phyloP scores from a whole-genome alignment of 2,888 invertebrate genomes.

The Seladonia tumulorum region DNA sequence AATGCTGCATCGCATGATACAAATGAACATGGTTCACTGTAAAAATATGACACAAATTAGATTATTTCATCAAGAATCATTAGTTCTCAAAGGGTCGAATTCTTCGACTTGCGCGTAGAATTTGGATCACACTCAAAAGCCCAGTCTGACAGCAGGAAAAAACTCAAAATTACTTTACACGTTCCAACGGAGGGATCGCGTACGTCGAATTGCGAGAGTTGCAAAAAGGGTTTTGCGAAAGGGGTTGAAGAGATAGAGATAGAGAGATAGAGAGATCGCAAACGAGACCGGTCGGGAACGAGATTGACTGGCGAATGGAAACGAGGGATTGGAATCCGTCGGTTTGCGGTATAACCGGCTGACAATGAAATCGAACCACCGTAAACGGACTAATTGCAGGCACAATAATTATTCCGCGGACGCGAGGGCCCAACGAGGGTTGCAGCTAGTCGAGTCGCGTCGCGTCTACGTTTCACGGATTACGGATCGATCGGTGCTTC shows the following conservation, averaged over 20 bases:
- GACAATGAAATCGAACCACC: constrained; percentile 69
- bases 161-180: neutral
- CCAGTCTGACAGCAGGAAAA: neutral
- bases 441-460: constrained; percentile 32
- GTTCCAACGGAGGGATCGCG: neutral
- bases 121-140: neutral
- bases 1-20: too few relatives aligned
- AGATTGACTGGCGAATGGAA: constrained; percentile 63
- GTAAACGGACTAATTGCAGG: constrained; percentile 70
- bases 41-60: too few relatives aligned
- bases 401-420: constrained; percentile 71
- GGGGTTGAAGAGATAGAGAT: neutral
- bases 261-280: neutral
- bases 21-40: too few relatives aligned
- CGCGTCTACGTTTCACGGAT: constrained; percentile 55
- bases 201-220: neutral
- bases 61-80: too few relatives aligned
- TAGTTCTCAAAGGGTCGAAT: too few relatives aligned
- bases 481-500: constrained; percentile 51
- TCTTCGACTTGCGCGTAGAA: too few relatives aligned
- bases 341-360: constrained; percentile 61
- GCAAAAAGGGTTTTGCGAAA: neutral
- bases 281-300: constrained; percentile 25
- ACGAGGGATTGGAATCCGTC: constrained; percentile 60
- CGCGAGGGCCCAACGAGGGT: constrained; percentile 38